Evolutionary conservation across 2,113 vertebrate genomes (phyloP), one percentile per base, ranked within the genome.

Genomic region (Zosterops japonicus): DNA sequence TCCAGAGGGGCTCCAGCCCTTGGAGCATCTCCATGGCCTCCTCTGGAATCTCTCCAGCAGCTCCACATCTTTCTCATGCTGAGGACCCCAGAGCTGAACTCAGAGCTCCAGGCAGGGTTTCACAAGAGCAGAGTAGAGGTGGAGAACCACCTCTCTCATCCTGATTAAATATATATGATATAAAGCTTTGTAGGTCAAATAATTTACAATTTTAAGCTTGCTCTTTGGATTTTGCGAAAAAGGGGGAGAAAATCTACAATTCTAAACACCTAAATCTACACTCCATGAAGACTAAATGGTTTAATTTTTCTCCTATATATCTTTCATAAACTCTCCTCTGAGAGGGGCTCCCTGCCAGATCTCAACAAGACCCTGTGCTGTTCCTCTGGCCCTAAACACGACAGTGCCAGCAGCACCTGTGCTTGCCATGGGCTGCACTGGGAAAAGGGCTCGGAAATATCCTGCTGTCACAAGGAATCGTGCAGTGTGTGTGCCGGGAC

Each of bases 21-120:
- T 4, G 6, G 15, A 47, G 24, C n/a, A 55, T 0, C 42, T 49
- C 50, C 8, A 0, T 12, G 35, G 1, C 10, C 5, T 29, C n/a
- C 35, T 44, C 52, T 72, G 76, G 50, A 36, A 3, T 20, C 14
- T 3, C 25, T 31, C 35, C 85, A 64, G 42, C 35, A 80, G 17
- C 57, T 57, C 76, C 86, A 50, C 0, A 0, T 44, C 44, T 44
- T 57, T 8, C 22, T 5, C 50, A 2, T 27, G 21, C 76, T 49
- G 41, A 79, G 57, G 14, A 33, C 2, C 33, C 50, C 68, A 17
- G 68, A 10, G 60, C 7, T 67, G 87, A 10, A 59, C 11, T 44
- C 44, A 33, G 53, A 52, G 46, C 46, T 60, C 33, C 78, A 75
- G 60, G 0, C 39, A 53, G 7, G 53, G 8, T 22, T 3, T n/a